Evolutionary conservation across 2,113 vertebrate species (phyloP).

Genomic region (Alethe diademata): DNA sequence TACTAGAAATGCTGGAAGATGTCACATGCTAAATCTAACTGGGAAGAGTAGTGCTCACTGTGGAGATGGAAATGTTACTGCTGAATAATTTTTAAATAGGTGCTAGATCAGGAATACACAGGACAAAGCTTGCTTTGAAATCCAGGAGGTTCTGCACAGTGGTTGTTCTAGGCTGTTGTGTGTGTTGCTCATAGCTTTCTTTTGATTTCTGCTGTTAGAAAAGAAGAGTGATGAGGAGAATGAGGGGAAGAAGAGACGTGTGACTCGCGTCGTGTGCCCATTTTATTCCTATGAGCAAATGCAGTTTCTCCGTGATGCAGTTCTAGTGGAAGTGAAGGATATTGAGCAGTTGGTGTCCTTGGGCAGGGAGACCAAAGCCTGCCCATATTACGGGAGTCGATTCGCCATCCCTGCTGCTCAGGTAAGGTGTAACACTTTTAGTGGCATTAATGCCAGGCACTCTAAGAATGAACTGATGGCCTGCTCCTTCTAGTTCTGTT

Average conservation of each 20-base stretch:
- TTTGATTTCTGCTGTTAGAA: constrained; percentile 50
- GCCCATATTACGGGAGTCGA: constrained; percentile 91
- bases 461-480: background rate
- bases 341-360: constrained; percentile 87
- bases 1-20: background rate
- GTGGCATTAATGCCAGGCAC: background rate
- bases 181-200: background rate
- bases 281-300: constrained; percentile 81
- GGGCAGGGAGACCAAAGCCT: constrained; percentile 81
- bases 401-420: constrained; percentile 86
- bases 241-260: constrained; percentile 72
- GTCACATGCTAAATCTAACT: background rate
- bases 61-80: background rate
- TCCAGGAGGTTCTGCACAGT: background rate
- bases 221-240: constrained; percentile 56
- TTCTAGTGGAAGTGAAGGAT: constrained; percentile 85
- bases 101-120: background rate
- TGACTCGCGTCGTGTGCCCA: constrained; percentile 73
- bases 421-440: constrained; percentile 18
- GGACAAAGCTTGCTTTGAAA: background rate
- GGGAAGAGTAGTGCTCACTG: background rate
- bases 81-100: background rate
- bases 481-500: background rate
- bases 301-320: constrained; percentile 84
- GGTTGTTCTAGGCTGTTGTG: background rate